phyloP scores from a whole-genome alignment of 1,140 invertebrate genomes.

The Drosophila nikananu region DNA sequence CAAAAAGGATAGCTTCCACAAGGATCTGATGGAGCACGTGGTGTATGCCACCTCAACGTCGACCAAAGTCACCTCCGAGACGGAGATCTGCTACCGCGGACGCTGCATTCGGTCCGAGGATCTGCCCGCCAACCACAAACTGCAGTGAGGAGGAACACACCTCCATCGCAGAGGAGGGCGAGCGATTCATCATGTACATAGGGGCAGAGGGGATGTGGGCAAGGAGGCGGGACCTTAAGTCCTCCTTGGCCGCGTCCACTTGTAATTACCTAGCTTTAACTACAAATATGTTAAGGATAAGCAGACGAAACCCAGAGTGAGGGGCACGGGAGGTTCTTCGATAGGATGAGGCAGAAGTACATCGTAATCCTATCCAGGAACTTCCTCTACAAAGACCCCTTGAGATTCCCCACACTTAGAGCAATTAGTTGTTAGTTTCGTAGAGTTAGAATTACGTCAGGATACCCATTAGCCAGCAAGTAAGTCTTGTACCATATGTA shows the following conservation, averaged over 20 bases:
- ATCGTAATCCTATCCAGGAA: constrained; percentile 4
- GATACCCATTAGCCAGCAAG: constrained; percentile 52
- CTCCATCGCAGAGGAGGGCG: constrained; percentile 9
- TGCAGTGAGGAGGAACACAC: constrained; percentile 60
- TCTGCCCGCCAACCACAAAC: constrained; percentile 81
- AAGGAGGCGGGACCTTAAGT: constrained; percentile 1
- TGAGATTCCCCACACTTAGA: constrained; percentile 43
- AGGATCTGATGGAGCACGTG: constrained; percentile 85
- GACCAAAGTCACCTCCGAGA: constrained; percentile 91
- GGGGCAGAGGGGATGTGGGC: constrained; percentile 43
- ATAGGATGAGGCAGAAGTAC: neutral
- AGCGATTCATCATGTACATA: constrained; percentile 62
- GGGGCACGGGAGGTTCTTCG: constrained; percentile 9
- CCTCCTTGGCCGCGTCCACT: constrained; percentile 39
- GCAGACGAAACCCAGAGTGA: constrained; percentile 7
- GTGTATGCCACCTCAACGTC: constrained; percentile 90
- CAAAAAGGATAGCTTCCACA: constrained; percentile 81
- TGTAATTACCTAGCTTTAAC: constrained; percentile 81
- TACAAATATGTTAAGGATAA: constrained; percentile 70
- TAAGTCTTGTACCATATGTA: constrained; percentile 60
- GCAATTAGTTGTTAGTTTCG: constrained; percentile 50
- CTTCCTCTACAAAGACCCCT: constrained; percentile 4
- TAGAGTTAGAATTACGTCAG: constrained; percentile 57
- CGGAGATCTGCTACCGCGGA: constrained; percentile 94
- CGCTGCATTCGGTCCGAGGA: constrained; percentile 91